phyloP scores from a whole-genome alignment of 1,140 invertebrate genomes.

The Antheraea pernyi region DNA sequence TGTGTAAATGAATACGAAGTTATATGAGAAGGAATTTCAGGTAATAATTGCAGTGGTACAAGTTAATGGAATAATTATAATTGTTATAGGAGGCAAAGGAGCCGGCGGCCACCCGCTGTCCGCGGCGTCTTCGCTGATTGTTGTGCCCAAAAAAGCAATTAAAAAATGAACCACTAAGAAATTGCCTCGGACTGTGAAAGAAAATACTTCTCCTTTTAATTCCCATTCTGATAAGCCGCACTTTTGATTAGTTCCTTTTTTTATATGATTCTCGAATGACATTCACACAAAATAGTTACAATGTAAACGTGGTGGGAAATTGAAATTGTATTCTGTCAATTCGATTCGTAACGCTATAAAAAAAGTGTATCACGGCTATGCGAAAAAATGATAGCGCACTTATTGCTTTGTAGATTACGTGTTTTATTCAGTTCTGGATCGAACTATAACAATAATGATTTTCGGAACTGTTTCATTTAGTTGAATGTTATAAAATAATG shows the following conservation, averaged over 20 bases:
- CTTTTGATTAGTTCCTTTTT: constrained; percentile 33
- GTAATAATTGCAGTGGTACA: constrained; percentile 64
- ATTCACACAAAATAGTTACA: constrained; percentile 32
- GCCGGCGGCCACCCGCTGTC: constrained; percentile 69
- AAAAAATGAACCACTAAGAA: constrained; percentile 58
- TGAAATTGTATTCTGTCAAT: constrained; percentile 29
- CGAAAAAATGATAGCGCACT: constrained; percentile 4
- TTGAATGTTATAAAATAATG: neutral
- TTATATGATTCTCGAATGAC: constrained; percentile 36
- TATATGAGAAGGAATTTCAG: constrained; percentile 57
- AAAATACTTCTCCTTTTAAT: constrained; percentile 32
- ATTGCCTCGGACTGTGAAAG: constrained; percentile 52
- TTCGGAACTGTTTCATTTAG: neutral
- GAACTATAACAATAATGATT: constrained; percentile 1
- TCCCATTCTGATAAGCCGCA: constrained; percentile 28
- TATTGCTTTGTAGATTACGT: neutral
- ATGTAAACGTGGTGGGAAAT: constrained; percentile 38
- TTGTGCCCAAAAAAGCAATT: constrained; percentile 72
- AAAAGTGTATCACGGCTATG: constrained; percentile 2
- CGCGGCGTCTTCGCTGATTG: constrained; percentile 53
- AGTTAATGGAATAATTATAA: constrained; percentile 77
- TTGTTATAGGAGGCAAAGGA: constrained; percentile 57
- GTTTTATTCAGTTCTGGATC: neutral
- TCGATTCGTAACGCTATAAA: constrained; percentile 32
- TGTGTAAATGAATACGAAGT: constrained; percentile 19